Conservation (phyloP, 1,140 invertebrate genomes). For the Lordiphosa clarofinis region DNA sequence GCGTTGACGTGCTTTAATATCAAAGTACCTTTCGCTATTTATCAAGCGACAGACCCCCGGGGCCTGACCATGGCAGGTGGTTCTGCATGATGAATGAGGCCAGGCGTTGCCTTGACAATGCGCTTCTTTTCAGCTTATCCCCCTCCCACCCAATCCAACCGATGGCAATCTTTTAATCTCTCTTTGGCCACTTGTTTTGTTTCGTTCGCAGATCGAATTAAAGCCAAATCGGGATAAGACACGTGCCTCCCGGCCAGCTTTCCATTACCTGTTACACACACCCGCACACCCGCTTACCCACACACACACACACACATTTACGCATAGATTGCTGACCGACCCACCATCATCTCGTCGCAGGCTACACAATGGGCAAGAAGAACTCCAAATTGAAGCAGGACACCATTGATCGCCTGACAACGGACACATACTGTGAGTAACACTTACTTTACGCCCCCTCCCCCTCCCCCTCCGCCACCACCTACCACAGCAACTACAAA, state of each 20-base stretch:
- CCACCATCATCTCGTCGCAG: slow-evolving; percentile 5
- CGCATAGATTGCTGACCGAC: background rate
- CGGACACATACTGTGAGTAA: slow-evolving; percentile 94
- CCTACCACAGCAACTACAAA: background rate
- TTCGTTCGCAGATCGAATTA: slow-evolving; percentile 52
- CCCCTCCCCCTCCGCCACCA: too few species aligned
- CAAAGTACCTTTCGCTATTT: slow-evolving; percentile 63
- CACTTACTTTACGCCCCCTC: too few species aligned
- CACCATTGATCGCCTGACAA: slow-evolving; percentile 92
- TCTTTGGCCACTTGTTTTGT: slow-evolving; percentile 44
- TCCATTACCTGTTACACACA: slow-evolving; percentile 49
- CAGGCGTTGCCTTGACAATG: slow-evolving; percentile 29
- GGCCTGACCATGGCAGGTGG: slow-evolving; percentile 31
- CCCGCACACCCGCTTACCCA: slow-evolving; percentile 7
- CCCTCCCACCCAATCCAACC: background rate
- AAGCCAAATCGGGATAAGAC: slow-evolving; percentile 52
- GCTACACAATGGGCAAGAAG: slow-evolving; percentile 89
- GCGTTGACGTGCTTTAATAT: slow-evolving; percentile 69
- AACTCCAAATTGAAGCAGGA: slow-evolving; percentile 96
- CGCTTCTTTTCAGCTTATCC: slow-evolving; percentile 6
- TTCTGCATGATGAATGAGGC: slow-evolving; percentile 24
- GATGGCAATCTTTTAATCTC: slow-evolving; percentile 41
- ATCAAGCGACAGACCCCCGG: slow-evolving; percentile 12
- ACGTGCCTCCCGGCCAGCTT: slow-evolving; percentile 28
- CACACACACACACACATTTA: background rate